A percentile compares a stretch with the other conserved stretches of the same genome.
These are phyloP conservation scores for Pammene fasciana DNA, from an alignment of 2,888 invertebrate genomes.

Conservation along the genomic window DNA sequence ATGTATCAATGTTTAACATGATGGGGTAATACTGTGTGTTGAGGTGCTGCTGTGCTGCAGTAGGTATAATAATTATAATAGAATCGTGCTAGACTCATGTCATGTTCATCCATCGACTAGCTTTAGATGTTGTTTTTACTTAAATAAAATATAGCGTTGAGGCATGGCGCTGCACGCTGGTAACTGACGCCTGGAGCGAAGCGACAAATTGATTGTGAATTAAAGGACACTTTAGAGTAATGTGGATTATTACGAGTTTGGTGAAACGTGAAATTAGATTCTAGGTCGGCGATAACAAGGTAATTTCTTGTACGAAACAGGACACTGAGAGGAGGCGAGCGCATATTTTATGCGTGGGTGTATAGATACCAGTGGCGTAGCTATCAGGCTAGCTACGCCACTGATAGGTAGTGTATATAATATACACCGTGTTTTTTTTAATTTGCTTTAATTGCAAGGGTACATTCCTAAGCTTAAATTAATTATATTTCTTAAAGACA, in stretches of 20 bases:
- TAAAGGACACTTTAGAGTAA: constrained; percentile 44
- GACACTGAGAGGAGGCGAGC: not conserved
- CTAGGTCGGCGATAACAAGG: not conserved
- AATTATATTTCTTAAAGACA: no score
- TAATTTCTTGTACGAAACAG: not conserved
- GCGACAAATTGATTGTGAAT: constrained; percentile 55
- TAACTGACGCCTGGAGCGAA: constrained; percentile 47
- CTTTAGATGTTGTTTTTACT: no score
- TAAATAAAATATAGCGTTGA: constrained; percentile 44
- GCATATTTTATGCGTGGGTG: no score
- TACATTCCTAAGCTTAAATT: no score
- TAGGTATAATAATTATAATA: not conserved
- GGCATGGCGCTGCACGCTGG: constrained; percentile 61
- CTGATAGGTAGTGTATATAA: no score
- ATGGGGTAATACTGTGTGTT: not conserved
- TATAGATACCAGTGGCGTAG: no score
- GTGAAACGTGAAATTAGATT: not conserved
- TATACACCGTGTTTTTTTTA: no score
- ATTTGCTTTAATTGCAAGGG: no score
- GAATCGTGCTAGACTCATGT: constrained; percentile 36
- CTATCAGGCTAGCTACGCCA: no score
- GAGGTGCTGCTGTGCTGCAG: not conserved
- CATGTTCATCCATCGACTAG: constrained; percentile 10
- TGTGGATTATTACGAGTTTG: not conserved
- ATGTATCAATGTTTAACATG: not conserved